Base-by-base conservation (phyloP, 2,797 vertebrate species). In the Hydrocynus forskahlii region DNA sequence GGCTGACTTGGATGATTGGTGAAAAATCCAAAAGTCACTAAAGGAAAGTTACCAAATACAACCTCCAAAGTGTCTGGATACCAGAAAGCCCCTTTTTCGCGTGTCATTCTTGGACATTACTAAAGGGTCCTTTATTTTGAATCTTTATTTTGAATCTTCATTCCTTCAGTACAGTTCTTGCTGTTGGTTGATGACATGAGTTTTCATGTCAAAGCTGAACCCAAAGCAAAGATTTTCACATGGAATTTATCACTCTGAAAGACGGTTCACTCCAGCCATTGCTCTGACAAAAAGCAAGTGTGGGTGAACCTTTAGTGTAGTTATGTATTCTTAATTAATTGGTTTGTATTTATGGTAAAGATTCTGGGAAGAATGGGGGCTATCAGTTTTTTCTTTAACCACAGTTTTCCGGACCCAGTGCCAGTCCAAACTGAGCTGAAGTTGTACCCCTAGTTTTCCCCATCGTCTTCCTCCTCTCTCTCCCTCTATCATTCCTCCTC, bases 401-500 rank as follows among this genome's bases (percentile, higher is more conserved):
- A 62, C n/a, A 83, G 48, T 64, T 64, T 40, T 14, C 29, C 63
- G 23, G 45, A 78, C 63, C 52, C 40, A 60, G 78, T 21, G 74
- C 55, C 38, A 25, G n/a, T 8, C 48, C 78, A 43, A 3, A 23
- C 66, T 62, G 45, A n/a, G 48, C 66, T 10, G 2, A 35, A 29
- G 17, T 68, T 8, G 0, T 7, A 13, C 43, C 35, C 25, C 2
- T 48, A 48, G n/a, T 40, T 76, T 35, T 77, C 55, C 64, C 84
- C 78, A 78, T 63, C 71, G 71, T 68, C 81, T 57, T 81, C 84
- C 86, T 72, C 81, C 59, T 86, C 84, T 86, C 84, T 86, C 79
- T 68, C 81, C 48, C 83, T 69, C 50, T 57, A 21, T 40, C 63
- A 66, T 73, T 86, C 88, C 89, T 88, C 83, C 89, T 79, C 84